phyloP scores from a whole-genome alignment of 1,140 invertebrate species.

The Neodiprion pinetum region DNA sequence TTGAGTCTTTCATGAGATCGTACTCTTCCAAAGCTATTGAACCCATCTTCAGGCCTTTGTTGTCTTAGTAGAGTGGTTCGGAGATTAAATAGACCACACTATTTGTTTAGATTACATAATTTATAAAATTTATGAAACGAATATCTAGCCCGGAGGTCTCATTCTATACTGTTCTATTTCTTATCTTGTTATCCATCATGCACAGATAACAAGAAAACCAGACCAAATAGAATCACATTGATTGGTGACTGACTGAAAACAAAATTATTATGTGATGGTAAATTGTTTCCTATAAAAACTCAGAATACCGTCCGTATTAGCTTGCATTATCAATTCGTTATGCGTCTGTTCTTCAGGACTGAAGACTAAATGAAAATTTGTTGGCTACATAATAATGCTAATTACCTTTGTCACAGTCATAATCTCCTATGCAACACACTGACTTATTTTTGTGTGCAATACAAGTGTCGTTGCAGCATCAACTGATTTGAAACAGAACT shows the following conservation, averaged over 20 bases:
- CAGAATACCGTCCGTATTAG: too few relatives aligned
- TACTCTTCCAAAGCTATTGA: conserved; percentile 71
- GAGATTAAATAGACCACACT: neutral
- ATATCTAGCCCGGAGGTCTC: neutral
- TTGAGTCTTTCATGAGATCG: conserved; percentile 77
- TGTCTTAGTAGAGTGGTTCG: neutral
- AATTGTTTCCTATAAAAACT: too few relatives aligned
- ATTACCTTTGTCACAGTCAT: too few relatives aligned
- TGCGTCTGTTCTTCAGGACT: too few relatives aligned
- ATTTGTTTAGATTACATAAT: conserved; percentile 11
- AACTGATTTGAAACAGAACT: too few relatives aligned
- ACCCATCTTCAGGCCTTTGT: conserved; percentile 45
- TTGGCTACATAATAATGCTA: too few relatives aligned
- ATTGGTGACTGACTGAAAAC: neutral
- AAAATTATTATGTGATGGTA: too few relatives aligned
- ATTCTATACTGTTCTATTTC: neutral
- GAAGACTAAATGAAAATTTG: too few relatives aligned
- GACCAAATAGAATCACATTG: neutral
- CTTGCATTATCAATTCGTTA: too few relatives aligned
- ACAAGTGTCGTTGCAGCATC: too few relatives aligned
- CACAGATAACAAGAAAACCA: neutral
- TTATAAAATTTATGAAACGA: neutral
- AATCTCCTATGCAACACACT: too few relatives aligned
- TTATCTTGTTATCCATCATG: conserved; percentile 1
- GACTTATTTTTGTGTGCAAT: too few relatives aligned